A percentile compares a stretch with the other conserved stretches of the same genome.
These are phyloP conservation scores for Chrysogorgia sp. DNA, from an alignment of 92 coral and sea anemone genomes.

Conservation along the genomic window DNA sequence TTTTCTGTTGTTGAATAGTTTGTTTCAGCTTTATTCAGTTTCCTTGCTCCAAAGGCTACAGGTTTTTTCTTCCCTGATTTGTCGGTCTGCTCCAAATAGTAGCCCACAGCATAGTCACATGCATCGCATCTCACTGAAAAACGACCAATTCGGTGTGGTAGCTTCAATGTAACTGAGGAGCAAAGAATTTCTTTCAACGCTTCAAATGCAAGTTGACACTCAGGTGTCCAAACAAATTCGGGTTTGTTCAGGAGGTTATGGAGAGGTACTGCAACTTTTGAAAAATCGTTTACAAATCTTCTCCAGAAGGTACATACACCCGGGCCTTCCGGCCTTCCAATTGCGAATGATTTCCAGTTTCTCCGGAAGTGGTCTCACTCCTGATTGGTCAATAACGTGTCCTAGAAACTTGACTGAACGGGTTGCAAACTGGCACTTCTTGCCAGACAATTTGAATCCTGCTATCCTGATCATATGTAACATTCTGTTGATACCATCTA, in stretches of 20 bases:
- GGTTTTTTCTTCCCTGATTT: conserved; percentile 31
- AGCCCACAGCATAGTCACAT: conserved; percentile 52
- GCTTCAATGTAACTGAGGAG: conserved; percentile 52
- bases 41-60: conserved; percentile 58
- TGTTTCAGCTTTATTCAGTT: conserved; percentile 45
- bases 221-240: conserved; percentile 57
- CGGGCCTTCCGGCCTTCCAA: conserved; percentile 49
- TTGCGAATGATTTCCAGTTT: conserved; percentile 58
- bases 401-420: conserved; percentile 51
- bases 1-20: conserved; percentile 66
- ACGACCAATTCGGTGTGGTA: conserved; percentile 52
- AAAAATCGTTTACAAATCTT: conserved; percentile 61
- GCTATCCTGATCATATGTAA: conserved; percentile 41
- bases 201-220: conserved; percentile 54
- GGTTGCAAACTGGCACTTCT: conserved; percentile 64
- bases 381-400: conserved; percentile 55
- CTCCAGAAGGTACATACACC: conserved; percentile 63
- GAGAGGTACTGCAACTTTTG: conserved; percentile 53
- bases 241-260: conserved; percentile 58
- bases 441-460: conserved; percentile 66
- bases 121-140: conserved; percentile 62
- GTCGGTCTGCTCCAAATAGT: conserved; percentile 55
- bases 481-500: conserved; percentile 48
- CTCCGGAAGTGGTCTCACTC: conserved; percentile 59
- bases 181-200: conserved; percentile 47